Evolutionary conservation across 1,140 invertebrate species (phyloP).

Genomic region (Eupeodes corollae): DNA sequence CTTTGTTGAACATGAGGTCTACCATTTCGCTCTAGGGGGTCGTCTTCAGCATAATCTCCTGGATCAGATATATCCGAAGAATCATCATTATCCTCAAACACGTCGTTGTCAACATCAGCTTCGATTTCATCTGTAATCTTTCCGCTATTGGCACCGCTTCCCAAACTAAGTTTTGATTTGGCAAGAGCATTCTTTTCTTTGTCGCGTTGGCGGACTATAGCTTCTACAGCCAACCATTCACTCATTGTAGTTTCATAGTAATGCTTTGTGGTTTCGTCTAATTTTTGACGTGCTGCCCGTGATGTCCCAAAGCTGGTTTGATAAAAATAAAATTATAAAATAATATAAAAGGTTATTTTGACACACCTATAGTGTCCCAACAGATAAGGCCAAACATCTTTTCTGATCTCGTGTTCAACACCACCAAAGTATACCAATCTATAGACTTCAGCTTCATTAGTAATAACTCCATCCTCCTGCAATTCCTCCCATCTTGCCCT

Average conservation of each 20-base stretch:
- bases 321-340: not conserved
- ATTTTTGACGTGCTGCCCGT: conserved; percentile 50
- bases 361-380: conserved; percentile 62
- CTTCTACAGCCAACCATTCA: conserved; percentile 84
- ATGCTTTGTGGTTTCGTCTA: conserved; percentile 51
- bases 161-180: conserved; percentile 45
- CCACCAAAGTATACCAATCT: conserved; percentile 75
- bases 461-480: conserved; percentile 45
- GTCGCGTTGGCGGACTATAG: conserved; percentile 72
- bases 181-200: conserved; percentile 51
- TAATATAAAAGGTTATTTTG: too few species aligned
- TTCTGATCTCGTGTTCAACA: conserved; percentile 61
- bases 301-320: conserved; percentile 53
- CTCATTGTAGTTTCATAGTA: conserved; percentile 79
- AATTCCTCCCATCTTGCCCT: conserved; percentile 52
- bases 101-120: conserved; percentile 17
- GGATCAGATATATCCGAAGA: conserved; percentile 36
- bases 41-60: conserved; percentile 25
- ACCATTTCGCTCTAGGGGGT: conserved; percentile 23
- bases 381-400: conserved; percentile 81
- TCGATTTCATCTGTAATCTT: not conserved
- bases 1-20: conserved; percentile 33
- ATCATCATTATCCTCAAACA: conserved; percentile 33
- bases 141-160: conserved; percentile 20
- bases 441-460: conserved; percentile 58